Evolutionary conservation across 2,888 invertebrate species (phyloP).

Genomic region (Diogma glabrata): DNA sequence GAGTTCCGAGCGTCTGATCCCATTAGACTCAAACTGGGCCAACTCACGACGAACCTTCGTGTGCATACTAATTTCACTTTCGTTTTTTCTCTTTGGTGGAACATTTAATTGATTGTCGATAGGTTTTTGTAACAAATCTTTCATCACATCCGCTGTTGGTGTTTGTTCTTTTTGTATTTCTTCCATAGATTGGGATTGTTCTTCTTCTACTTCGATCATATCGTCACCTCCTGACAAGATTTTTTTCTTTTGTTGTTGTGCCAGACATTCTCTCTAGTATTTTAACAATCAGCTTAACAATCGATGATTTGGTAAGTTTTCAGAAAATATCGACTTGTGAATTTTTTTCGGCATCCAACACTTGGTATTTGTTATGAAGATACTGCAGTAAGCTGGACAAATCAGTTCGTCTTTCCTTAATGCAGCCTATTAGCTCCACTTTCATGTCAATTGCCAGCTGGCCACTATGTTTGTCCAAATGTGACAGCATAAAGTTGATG

Average conservation of each 20-base stretch:
- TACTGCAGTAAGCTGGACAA: background rate
- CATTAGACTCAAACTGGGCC: background rate
- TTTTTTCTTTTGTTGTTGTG: background rate
- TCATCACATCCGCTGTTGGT: background rate
- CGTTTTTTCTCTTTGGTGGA: background rate
- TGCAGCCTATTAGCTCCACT: background rate
- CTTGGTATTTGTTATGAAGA: background rate
- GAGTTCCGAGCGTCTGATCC: background rate
- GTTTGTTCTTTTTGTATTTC: background rate
- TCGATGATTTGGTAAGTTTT: slow-evolving; percentile 3
- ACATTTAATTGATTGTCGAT: background rate
- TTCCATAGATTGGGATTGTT: background rate
- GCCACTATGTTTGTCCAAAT: too few relatives aligned
- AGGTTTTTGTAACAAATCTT: background rate
- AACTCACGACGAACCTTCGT: background rate
- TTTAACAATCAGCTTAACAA: background rate
- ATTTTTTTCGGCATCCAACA: slow-evolving; percentile 3
- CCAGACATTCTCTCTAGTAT: background rate
- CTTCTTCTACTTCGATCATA: background rate
- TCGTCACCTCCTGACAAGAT: too few relatives aligned
- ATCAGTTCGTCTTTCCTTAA: background rate
- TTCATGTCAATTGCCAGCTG: background rate
- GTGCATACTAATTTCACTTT: background rate
- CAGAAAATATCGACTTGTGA: background rate
- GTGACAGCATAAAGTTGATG: background rate